These are phyloP conservation scores for Saimiri boliviensis DNA, from an alignment of 2,113 vertebrate genomes.

Conservation along the genomic window DNA sequence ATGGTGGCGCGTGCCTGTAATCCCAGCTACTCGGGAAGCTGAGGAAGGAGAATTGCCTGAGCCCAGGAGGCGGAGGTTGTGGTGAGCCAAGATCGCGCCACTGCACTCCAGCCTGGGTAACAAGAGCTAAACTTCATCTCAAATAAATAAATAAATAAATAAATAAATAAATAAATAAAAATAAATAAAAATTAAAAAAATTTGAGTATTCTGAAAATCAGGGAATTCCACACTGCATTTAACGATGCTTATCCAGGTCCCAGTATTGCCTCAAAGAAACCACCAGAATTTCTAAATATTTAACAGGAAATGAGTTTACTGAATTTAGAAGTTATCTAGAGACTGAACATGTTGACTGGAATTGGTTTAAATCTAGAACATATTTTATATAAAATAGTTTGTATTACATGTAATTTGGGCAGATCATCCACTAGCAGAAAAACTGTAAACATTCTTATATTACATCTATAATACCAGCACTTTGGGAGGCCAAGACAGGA, in stretches of 20 bases:
- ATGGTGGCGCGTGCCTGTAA: no score
- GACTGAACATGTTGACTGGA: neutral
- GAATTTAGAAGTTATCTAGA: neutral
- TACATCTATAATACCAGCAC: neutral
- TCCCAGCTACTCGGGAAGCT: no score
- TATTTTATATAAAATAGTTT: conserved; percentile 34
- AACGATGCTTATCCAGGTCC: neutral
- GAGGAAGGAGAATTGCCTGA: no score
- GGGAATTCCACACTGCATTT: neutral
- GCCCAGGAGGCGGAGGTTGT: no score
- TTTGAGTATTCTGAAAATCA: neutral
- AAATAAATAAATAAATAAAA: no score
- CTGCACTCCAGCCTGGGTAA: no score
- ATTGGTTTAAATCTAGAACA: neutral
- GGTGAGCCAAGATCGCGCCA: no score
- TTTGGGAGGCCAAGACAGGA: neutral
- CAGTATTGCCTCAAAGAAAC: neutral
- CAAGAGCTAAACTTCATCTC: no score
- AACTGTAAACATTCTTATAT: neutral
- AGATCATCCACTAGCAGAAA: neutral
- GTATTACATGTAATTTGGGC: neutral
- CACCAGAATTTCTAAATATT: neutral
- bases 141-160: no score
- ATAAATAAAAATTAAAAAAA: no score
- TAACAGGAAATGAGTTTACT: neutral